Evolutionary conservation across 2,888 invertebrate species (phyloP).

Genomic region (Drosophila acutilabella): DNA sequence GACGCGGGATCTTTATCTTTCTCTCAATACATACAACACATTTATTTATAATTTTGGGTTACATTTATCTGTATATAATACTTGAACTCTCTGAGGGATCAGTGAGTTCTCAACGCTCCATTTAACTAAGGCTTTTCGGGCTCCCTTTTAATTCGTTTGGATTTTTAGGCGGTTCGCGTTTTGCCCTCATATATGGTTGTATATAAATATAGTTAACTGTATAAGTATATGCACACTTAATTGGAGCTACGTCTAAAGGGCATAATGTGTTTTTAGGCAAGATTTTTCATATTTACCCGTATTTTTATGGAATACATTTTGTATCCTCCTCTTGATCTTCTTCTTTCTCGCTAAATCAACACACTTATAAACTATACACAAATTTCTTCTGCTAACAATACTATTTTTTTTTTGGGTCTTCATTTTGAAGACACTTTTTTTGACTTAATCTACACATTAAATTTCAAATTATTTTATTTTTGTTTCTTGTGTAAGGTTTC

Average conservation of each 20-base stretch:
- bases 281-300: constrained; percentile 54
- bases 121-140: constrained; percentile 6
- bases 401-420: neutral
- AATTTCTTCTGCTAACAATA: constrained; percentile 19
- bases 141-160: neutral
- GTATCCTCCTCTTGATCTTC: neutral
- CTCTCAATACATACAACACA: constrained; percentile 47
- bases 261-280: constrained; percentile 31
- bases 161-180: neutral
- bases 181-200: neutral
- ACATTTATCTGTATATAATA: constrained; percentile 32
- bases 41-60: constrained; percentile 35
- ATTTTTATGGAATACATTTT: constrained; percentile 18
- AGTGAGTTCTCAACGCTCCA: constrained; percentile 18
- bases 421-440: constrained; percentile 22
- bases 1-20: neutral
- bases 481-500: constrained; percentile 63
- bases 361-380: constrained; percentile 27
- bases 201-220: constrained; percentile 2
- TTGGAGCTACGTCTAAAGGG: constrained; percentile 28
- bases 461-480: constrained; percentile 39
- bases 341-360: constrained; percentile 22
- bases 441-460: constrained; percentile 44
- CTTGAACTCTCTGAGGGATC: constrained; percentile 6
- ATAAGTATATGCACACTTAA: constrained; percentile 26